These are phyloP conservation scores for Pollenia amentaria DNA, from an alignment of 2,888 invertebrate species.

Conservation along the genomic window DNA sequence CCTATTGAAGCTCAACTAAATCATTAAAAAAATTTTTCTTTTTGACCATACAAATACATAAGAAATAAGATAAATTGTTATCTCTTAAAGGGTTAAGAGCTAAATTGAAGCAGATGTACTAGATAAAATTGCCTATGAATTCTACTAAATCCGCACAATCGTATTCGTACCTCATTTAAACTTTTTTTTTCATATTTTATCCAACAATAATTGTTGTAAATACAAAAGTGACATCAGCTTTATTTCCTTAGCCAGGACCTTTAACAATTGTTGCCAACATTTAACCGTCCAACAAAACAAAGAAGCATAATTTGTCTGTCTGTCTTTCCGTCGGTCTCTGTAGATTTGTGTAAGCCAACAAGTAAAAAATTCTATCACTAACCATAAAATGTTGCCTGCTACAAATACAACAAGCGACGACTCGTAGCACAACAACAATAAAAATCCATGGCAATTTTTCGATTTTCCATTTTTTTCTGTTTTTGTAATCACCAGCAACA, in stretches of 20 bases:
- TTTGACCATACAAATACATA: too few species aligned
- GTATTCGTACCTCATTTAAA: constrained; percentile 31
- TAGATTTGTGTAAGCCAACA: constrained; percentile 29
- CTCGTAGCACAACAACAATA: constrained; percentile 18
- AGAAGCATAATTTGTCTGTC: constrained; percentile 58
- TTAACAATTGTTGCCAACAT: constrained; percentile 18
- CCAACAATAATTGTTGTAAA: constrained; percentile 49
- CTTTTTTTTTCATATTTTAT: constrained; percentile 1
- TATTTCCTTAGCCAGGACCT: constrained; percentile 47
- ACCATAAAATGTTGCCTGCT: constrained; percentile 33
- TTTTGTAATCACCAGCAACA: constrained; percentile 41
- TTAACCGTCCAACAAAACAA: constrained; percentile 42
- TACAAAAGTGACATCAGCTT: constrained; percentile 42
- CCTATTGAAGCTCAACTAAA: too few species aligned
- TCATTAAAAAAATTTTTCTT: too few species aligned
- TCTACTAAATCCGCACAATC: constrained; percentile 30
- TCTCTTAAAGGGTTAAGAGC: background rate
- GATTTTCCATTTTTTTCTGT: constrained; percentile 5
- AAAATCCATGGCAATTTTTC: constrained; percentile 30
- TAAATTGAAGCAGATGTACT: background rate
- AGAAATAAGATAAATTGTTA: background rate
- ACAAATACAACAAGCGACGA: constrained; percentile 17
- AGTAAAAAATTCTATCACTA: constrained; percentile 27
- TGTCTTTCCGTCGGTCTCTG: background rate
- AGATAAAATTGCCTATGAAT: constrained; percentile 19